phyloP scores from a whole-genome alignment of 1,140 invertebrate species.

The Diprion similis region DNA sequence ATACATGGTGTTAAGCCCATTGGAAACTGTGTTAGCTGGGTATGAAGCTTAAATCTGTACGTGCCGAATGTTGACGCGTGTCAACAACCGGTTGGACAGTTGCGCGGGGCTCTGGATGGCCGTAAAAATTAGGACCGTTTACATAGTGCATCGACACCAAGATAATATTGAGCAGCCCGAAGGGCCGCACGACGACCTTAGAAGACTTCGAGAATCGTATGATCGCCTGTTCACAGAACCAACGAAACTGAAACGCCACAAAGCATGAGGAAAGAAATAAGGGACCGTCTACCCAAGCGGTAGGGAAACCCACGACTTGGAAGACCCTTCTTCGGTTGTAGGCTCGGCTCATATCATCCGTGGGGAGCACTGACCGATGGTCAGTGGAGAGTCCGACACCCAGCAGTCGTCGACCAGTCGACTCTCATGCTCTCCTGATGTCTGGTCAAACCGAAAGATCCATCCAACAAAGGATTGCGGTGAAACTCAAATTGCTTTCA shows the following conservation, averaged over 20 bases:
- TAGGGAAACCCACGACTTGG: background rate
- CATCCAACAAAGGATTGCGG: constrained; percentile 35
- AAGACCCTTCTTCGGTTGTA: background rate
- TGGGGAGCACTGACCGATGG: constrained; percentile 27
- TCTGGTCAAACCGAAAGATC: constrained; percentile 46
- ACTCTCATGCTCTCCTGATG: constrained; percentile 39
- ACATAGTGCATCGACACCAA: constrained; percentile 10
- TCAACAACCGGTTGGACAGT: no score
- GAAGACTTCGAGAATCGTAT: constrained; percentile 24
- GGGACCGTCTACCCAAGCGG: background rate
- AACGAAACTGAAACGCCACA: constrained; percentile 43
- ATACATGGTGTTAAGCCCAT: no score
- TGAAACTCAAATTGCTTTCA: no score
- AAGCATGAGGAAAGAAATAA: constrained; percentile 32
- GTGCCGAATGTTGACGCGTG: no score
- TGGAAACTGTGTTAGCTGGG: no score
- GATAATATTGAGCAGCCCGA: constrained; percentile 8
- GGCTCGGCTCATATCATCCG: background rate
- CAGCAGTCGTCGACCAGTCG: background rate
- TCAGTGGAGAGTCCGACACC: constrained; percentile 17
- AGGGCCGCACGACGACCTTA: constrained; percentile 28
- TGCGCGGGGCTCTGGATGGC: no score
- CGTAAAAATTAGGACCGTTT: background rate
- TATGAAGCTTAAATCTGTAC: no score
- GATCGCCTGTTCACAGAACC: constrained; percentile 45